These are phyloP conservation scores for Todus mexicanus DNA, from an alignment of 2,797 vertebrate species.

Conservation along the genomic window DNA sequence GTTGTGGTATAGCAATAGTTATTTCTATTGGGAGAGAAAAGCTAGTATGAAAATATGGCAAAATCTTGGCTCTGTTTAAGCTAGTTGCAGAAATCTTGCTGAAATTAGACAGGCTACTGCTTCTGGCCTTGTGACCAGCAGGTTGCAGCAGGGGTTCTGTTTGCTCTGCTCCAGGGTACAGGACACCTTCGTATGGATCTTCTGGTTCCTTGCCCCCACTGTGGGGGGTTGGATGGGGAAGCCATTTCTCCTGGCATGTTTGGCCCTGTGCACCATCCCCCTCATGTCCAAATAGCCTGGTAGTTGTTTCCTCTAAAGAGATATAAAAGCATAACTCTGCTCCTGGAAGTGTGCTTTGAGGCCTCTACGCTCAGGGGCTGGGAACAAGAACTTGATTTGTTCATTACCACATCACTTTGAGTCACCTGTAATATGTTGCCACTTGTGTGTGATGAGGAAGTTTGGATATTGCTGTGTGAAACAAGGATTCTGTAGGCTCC, in stretches of 20 bases:
- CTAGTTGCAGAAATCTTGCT: rapidly evolving
- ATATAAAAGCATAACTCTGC: not conserved
- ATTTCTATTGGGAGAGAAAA: not conserved
- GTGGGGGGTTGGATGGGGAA: not conserved
- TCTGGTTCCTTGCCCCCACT: not conserved
- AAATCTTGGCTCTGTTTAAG: not conserved
- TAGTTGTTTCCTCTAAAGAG: not conserved
- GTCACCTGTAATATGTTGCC: not conserved
- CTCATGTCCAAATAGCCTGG: rapidly evolving
- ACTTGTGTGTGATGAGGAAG: rapidly evolving
- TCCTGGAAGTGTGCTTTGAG: no score
- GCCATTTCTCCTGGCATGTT: rapidly evolving
- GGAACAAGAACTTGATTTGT: not conserved
- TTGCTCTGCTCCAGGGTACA: rapidly evolving
- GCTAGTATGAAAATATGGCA: not conserved
- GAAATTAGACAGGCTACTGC: not conserved
- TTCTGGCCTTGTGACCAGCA: no score
- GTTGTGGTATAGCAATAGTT: no score
- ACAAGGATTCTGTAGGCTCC: not conserved
- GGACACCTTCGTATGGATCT: not conserved
- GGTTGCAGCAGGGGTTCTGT: not conserved
- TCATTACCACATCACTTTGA: rapidly evolving
- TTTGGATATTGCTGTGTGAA: not conserved
- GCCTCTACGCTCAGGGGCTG: no score
- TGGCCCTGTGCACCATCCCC: rapidly evolving